phyloP scores from a whole-genome alignment of 2,888 invertebrate species.

The Amphipoea lucens region DNA sequence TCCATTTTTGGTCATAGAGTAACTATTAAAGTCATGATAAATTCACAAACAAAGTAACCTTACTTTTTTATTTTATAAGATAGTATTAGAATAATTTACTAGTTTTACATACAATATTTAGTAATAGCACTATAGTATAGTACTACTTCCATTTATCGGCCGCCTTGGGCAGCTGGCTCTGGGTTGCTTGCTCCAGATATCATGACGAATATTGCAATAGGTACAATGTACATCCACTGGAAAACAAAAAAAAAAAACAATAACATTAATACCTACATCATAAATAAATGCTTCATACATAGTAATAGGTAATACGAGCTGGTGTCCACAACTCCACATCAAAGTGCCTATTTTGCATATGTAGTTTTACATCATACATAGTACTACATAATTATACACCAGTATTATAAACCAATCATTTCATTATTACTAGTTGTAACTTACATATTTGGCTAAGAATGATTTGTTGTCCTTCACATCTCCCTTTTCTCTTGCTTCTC shows the following conservation, averaged over 20 bases:
- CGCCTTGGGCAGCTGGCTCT: constrained; percentile 89
- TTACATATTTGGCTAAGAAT: constrained; percentile 99
- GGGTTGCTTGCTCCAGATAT: constrained; percentile 96
- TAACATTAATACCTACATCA: not conserved
- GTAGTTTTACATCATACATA: not conserved
- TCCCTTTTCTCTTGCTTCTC: constrained; percentile 96
- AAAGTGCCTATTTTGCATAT: not conserved
- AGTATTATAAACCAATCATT: not conserved
- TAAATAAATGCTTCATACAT: not conserved
- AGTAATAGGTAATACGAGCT: not conserved
- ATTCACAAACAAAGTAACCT: not conserved
- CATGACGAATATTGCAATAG: constrained; percentile 96
- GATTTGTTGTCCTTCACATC: constrained; percentile 98
- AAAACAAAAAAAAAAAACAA: constrained; percentile 75
- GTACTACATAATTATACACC: no score
- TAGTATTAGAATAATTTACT: constrained; percentile 39
- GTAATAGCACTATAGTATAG: not conserved
- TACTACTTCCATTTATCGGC: constrained; percentile 71
- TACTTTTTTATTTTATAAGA: constrained; percentile 2
- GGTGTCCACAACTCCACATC: not conserved
- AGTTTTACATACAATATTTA: constrained; percentile 24
- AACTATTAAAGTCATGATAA: not conserved
- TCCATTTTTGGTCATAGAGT: not conserved
- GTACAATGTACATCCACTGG: constrained; percentile 99
- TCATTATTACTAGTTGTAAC: constrained; percentile 75